Evolutionary conservation across 64 coral and sea anemone genomes (phyloP).

Genomic region (Montipora capricornis): DNA sequence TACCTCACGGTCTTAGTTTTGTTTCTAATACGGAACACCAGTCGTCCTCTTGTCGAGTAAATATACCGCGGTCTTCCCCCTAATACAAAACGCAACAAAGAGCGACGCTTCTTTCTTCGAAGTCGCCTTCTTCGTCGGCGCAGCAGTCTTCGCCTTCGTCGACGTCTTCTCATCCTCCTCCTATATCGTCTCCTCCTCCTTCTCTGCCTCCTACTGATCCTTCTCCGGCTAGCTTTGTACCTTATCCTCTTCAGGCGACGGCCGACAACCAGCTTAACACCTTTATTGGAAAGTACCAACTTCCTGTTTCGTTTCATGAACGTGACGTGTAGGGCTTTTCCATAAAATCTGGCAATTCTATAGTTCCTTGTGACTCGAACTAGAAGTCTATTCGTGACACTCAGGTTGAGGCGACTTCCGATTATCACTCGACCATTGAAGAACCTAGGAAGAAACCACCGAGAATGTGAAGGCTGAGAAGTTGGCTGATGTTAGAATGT

Average conservation of each 20-base stretch:
- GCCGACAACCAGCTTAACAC: neutral
- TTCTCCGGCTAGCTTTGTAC: slow-evolving; percentile 5
- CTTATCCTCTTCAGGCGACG: neutral
- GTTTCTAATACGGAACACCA: neutral
- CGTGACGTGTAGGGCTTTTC: neutral
- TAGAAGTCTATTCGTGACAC: neutral
- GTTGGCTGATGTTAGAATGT: too few species aligned
- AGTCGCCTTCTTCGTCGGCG: slow-evolving; percentile 1
- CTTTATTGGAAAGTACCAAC: neutral
- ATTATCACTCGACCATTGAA: neutral
- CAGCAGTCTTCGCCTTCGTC: slow-evolving; percentile 10
- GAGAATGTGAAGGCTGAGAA: neutral
- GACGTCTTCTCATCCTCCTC: slow-evolving; percentile 8
- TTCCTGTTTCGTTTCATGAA: neutral
- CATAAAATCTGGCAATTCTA: neutral
- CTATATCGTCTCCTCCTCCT: slow-evolving; percentile 5
- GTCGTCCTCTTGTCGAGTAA: neutral
- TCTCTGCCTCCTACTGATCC: neutral
- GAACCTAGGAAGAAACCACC: neutral
- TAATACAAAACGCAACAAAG: slow-evolving; percentile 5
- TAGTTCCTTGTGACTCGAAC: neutral
- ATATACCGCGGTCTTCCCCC: neutral
- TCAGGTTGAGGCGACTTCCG: neutral
- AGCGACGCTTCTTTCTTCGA: slow-evolving; percentile 6
- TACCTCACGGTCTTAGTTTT: neutral